Evolutionary conservation across 53 echinoderm and acorn worm genomes (phyloP), one percentile per base, ranked within the genome.

Genomic region (Pentamera pediparva): DNA sequence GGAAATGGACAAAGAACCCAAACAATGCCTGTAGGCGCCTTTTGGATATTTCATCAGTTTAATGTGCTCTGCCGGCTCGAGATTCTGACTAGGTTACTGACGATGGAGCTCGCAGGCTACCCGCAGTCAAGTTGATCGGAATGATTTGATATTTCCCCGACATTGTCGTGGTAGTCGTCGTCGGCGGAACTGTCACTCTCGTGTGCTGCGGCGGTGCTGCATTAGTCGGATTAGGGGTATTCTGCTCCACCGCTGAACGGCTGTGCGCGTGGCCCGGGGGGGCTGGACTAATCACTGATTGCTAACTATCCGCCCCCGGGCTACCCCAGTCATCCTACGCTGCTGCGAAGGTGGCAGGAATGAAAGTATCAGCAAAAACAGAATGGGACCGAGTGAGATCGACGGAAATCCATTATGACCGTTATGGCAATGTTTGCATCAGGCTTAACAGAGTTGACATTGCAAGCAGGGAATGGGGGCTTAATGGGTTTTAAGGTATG

Each of bases 191-290:
- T 72, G 73, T 41, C 67, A 67, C 20, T 40, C 67, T 67, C 45
- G 67, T 67, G 41, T 39, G n/a, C n/a, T n/a, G n/a, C 45, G 67
- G 43, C 45, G 26, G 41, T 30, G 67, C 41, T 67, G 73, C 73
- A 72, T 72, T 72, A 72, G 73, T 72, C 73, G 73, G 73, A 72
- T 72, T 72, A 72, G 37, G 67, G 67, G 67, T 67, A 67, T 67
- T 67, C 67, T 15, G 47, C 12, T 67, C 30, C 45, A 67, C 67
- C 25, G 43, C 45, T 45, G 45, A 67, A 67, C 41, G 67, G 67
- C 41, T 67, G n/a, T n/a, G 67, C 67, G 30, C 40, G 27, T 67
- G 67, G 45, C 67, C 45, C 30, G 67, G 67, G 67, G 48, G n/a
- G n/a, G n/a, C n/a, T 41, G 41, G 67, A 67, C 67, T 67, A 67